These are phyloP conservation scores for Bimastos eiseni DNA, from an alignment of 2,888 invertebrate genomes.

Conservation along the genomic window DNA sequence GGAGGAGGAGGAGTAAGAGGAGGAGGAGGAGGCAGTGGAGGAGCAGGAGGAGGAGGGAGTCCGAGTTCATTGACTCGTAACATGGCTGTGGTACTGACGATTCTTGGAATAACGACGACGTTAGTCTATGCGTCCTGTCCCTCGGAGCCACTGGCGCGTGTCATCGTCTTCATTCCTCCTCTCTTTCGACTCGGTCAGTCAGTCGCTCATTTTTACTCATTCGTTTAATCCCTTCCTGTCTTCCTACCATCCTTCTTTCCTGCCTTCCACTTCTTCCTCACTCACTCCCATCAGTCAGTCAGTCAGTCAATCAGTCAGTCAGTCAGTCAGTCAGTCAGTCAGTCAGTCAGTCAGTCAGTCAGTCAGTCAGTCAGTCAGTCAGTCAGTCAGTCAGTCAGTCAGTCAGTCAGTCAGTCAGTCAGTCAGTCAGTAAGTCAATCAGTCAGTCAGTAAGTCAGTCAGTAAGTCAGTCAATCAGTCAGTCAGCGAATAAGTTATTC, in stretches of 20 bases:
- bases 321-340: neutral
- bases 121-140: conserved; percentile 5
- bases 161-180: conserved; percentile 30
- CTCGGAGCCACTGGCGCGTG: conserved; percentile 22
- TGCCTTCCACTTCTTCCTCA: neutral
- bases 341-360: neutral
- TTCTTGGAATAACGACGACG: neutral
- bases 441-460: too few relatives aligned
- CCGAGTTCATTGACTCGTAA: neutral
- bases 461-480: too few relatives aligned
- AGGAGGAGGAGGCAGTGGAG: neutral
- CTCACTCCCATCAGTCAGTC: too few relatives aligned
- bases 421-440: neutral
- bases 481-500: too few relatives aligned
- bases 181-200: conserved; percentile 29
- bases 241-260: neutral
- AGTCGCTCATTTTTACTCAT: neutral
- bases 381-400: neutral
- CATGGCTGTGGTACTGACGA: neutral
- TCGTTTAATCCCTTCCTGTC: neutral
- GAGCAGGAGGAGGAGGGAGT: neutral
- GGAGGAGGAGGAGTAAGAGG: neutral
- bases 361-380: neutral
- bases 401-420: neutral
- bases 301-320: neutral